Percentiles rank a stretch among this genome's conserved stretches.
Conservation (phyloP, 2,113 vertebrate species). For the Plecturocebus donacophilus region DNA sequence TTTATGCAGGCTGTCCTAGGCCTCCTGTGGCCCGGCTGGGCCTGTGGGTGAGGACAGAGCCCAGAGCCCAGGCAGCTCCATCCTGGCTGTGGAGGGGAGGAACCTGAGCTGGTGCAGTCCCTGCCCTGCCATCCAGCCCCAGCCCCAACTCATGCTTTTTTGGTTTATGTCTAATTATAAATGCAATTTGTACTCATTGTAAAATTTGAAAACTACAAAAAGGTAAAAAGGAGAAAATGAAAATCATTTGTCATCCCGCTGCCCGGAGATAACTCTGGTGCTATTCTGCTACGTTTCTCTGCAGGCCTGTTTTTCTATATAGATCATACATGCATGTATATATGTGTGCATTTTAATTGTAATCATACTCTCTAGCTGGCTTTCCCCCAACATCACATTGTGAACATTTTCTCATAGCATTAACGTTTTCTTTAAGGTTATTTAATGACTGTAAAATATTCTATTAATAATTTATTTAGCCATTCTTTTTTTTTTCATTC, state of each 20-base stretch:
- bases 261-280: not conserved
- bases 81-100: not conserved
- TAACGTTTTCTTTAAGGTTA: constrained; percentile 41
- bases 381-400: not conserved
- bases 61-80: not conserved
- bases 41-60: not conserved
- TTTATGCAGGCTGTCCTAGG: not conserved
- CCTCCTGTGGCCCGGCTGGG: not conserved
- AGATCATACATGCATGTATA: not conserved
- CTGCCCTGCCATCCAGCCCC: not conserved
- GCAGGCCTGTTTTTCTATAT: not conserved
- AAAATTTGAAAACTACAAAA: constrained; percentile 38
- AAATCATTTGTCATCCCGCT: not conserved
- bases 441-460: constrained; percentile 38
- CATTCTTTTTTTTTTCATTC: constrained; percentile 10
- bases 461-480: constrained; percentile 65
- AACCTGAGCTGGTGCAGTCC: not conserved
- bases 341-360: not conserved
- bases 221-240: constrained; percentile 60
- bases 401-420: not conserved
- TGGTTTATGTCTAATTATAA: constrained; percentile 45
- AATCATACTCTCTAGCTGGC: not conserved
- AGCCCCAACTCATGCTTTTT: not conserved
- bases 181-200: not conserved
- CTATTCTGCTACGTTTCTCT: not conserved